Evolutionary conservation across 2,797 vertebrate genomes (phyloP).

Genomic region (Ciconia nigra): DNA sequence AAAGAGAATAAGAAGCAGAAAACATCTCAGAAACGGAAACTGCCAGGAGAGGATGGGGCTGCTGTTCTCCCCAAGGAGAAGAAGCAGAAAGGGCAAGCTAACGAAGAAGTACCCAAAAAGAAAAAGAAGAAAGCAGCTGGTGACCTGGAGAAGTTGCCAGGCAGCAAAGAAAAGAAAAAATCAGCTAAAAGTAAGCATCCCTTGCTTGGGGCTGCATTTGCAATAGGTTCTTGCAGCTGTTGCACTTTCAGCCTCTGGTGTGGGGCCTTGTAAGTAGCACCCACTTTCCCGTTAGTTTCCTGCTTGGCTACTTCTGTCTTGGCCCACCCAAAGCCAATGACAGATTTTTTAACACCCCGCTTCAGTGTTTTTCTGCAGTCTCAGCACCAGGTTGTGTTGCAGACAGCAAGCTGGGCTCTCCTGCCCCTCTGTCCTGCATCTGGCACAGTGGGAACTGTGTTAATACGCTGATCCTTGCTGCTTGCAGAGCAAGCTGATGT

Average conservation of each 20-base stretch:
- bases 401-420: background rate
- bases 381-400: background rate
- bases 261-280: background rate
- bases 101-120: slow-evolving; percentile 28
- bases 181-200: slow-evolving; percentile 67
- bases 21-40: slow-evolving; percentile 56
- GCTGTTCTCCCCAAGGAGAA: slow-evolving; percentile 57
- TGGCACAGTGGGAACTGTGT: fast-evolving
- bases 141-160: background rate
- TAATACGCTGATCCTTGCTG: background rate
- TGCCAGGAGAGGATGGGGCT: background rate
- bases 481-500: background rate
- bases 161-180: slow-evolving; percentile 63
- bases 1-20: slow-evolving; percentile 68
- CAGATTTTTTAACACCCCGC: background rate
- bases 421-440: background rate
- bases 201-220: background rate
- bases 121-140: slow-evolving; percentile 60
- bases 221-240: background rate
- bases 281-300: background rate
- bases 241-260: background rate
- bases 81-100: slow-evolving; percentile 45
- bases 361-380: background rate
- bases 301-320: background rate
- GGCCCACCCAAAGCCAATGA: background rate